phyloP scores from a whole-genome alignment of 2,113 vertebrate species.

The Dunckerocampus dactyliophorus region DNA sequence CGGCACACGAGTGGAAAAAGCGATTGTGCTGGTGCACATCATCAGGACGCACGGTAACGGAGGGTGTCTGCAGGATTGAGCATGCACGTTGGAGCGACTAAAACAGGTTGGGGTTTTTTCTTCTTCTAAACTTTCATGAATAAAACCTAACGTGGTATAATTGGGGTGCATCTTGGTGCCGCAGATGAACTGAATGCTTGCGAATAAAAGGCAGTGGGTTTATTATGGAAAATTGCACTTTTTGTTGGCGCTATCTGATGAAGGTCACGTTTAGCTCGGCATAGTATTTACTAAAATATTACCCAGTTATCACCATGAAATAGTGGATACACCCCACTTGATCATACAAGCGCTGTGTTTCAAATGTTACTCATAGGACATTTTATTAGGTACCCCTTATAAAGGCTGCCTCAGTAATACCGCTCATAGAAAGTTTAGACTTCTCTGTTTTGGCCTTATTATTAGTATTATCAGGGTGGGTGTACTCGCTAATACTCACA shows the following conservation, averaged over 20 bases:
- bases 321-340: too few species aligned
- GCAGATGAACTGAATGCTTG: constrained; percentile 31
- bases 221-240: constrained; percentile 38
- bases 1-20: neutral
- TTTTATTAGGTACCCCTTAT: too few species aligned
- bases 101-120: constrained; percentile 39
- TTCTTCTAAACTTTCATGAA: constrained; percentile 48
- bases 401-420: too few species aligned
- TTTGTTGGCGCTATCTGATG: constrained; percentile 28
- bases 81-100: constrained; percentile 21
- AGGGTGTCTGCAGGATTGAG: constrained; percentile 16
- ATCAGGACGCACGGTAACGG: constrained; percentile 16
- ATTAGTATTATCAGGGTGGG: too few species aligned
- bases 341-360: too few species aligned
- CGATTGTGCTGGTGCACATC: constrained; percentile 10
- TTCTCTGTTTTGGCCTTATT: too few species aligned
- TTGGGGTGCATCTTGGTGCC: constrained; percentile 30
- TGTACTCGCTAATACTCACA: too few species aligned
- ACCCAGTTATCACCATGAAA: too few species aligned
- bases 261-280: constrained; percentile 42
- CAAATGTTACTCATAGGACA: too few species aligned
- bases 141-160: constrained; percentile 33
- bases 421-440: too few species aligned
- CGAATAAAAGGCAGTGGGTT: constrained; percentile 24
- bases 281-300: too few species aligned